Evolutionary conservation across 1,140 invertebrate genomes (phyloP), one percentile per base, ranked within the genome.

Genomic region (Bombyx mandarina): DNA sequence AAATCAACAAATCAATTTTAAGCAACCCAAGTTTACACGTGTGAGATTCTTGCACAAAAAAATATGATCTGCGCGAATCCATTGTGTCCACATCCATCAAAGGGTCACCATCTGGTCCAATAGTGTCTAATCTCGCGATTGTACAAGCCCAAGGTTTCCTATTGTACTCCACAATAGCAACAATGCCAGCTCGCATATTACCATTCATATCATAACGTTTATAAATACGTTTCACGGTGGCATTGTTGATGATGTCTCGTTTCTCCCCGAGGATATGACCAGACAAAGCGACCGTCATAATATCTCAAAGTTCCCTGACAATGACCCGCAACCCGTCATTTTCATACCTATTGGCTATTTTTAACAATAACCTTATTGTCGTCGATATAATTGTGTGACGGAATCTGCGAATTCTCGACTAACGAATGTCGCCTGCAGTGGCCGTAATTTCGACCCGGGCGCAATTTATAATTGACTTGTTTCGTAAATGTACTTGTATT

Each of bases 281-380:
- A 66, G 75, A 86, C 79, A 83, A 83, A 81, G 78, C 70, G 62
- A 66, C 62, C 60, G 62, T 71, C 74, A 80, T 78, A 82, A 82
- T 77, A 68, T 61, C 67, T 63, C 55, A 69, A 67, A 75, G 67
- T 69, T 75, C 69, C 57, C 58, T 57, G 59, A 79, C 77, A 81
- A 79, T 71, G 73, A 64, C 57, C 73, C 75, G 74, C 76, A 83
- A 86, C 82, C 82, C 78, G 77, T 86, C 80, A 86, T 86, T 79
- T 85, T 78, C 71, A 61, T 75, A 80, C 73, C 77, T 84, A 86
- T 83, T 81, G 82, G 80, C 82, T 82, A 86, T 86, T 83, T 81
- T 83, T 75, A 75, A 86, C 79, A 86, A 86, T 82, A 81, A 74
- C 65, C 57, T 52, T 62, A 77, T 86, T 86, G 80, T 83, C 76